phyloP scores from a whole-genome alignment of 2,888 invertebrate genomes.

The Ennomos fuscantarius region DNA sequence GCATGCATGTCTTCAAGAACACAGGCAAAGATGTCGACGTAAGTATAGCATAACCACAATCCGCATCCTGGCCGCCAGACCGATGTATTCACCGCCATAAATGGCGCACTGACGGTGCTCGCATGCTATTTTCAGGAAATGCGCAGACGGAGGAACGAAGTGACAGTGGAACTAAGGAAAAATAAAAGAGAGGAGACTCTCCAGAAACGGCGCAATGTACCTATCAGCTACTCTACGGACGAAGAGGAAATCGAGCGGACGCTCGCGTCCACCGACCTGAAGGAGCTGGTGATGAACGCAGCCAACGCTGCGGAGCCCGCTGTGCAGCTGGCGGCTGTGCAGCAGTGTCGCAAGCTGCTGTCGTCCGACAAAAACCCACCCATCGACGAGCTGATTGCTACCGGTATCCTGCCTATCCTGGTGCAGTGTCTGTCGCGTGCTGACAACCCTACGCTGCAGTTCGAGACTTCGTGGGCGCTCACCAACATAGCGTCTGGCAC shows the following conservation, averaged over 20 bases:
- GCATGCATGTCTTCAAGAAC: conserved; percentile 98
- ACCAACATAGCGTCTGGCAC: conserved; percentile 99
- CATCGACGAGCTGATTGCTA: conserved; percentile 97
- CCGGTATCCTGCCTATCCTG: conserved; percentile 97
- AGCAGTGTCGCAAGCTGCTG: conserved; percentile 96
- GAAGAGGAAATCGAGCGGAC: conserved; percentile 91
- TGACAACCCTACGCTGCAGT: conserved; percentile 95
- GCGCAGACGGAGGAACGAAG: conserved; percentile 98
- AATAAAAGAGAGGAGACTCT: conserved; percentile 99
- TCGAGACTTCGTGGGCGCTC: conserved; percentile 99
- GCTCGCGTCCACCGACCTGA: conserved; percentile 89
- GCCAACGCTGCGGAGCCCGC: conserved; percentile 91
- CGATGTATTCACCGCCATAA: conserved; percentile 3
- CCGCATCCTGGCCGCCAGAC: not conserved
- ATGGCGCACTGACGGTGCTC: conserved; percentile 36
- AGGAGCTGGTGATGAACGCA: conserved; percentile 94
- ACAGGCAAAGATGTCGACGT: conserved; percentile 99
- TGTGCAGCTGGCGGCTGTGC: conserved; percentile 95
- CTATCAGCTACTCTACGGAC: conserved; percentile 92
- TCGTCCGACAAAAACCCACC: conserved; percentile 99
- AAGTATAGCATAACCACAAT: conserved; percentile 77
- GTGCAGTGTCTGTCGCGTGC: conserved; percentile 94
- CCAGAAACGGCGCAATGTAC: conserved; percentile 98
- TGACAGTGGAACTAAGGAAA: conserved; percentile 98
- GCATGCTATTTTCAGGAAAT: conserved; percentile 90